Conservation (phyloP, 92 coral and sea anemone genomes). For the Umimayanthus chanpuru region DNA sequence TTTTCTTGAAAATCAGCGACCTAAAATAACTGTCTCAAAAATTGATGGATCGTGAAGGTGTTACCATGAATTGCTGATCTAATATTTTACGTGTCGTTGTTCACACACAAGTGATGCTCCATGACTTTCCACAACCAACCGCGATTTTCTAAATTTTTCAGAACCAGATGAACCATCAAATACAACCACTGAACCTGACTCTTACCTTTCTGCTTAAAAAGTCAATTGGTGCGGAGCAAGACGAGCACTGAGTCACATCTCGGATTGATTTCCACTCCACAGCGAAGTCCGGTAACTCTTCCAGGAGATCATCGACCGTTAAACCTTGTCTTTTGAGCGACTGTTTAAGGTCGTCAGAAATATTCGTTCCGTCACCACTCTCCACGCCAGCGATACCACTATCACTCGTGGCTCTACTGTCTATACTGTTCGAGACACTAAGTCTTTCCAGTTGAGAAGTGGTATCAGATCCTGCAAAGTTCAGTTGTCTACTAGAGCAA, state of each 20-base stretch:
- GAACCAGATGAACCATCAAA: background rate
- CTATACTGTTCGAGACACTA: background rate
- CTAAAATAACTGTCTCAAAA: background rate
- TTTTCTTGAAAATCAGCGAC: background rate
- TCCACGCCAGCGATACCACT: conserved; percentile 32
- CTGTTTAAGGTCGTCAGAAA: conserved; percentile 62
- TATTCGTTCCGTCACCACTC: conserved; percentile 26
- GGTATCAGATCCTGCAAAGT: background rate
- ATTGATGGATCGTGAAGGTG: background rate
- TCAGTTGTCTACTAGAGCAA: background rate
- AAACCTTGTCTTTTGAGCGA: conserved; percentile 85
- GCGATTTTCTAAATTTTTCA: background rate
- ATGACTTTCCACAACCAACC: background rate
- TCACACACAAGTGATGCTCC: background rate
- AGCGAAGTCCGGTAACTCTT: conserved; percentile 83
- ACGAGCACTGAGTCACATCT: conserved; percentile 88
- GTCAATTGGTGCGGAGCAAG: conserved; percentile 91
- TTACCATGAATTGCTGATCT: background rate
- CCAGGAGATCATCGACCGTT: conserved; percentile 70
- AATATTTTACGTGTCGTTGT: background rate
- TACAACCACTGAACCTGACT: too few relatives aligned
- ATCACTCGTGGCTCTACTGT: conserved; percentile 28
- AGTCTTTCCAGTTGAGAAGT: conserved; percentile 19
- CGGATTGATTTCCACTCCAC: conserved; percentile 93
- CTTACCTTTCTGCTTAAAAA: conserved; percentile 92